phyloP scores from a whole-genome alignment of 92 coral and sea anemone species.

The Micromussa lordhowensis region DNA sequence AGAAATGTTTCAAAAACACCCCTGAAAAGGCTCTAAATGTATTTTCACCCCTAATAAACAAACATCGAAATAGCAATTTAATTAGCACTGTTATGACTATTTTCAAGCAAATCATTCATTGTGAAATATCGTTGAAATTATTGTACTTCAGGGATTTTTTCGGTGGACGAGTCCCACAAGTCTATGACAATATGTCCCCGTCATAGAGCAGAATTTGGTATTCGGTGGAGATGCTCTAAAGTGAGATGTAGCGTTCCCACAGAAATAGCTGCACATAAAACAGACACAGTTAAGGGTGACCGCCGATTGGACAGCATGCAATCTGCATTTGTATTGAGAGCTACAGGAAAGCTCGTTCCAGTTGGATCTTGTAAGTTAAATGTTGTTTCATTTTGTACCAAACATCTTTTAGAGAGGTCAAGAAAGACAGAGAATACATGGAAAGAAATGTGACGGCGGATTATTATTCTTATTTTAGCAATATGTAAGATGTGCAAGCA shows the following conservation, averaged over 20 bases:
- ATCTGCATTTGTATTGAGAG: too few relatives aligned
- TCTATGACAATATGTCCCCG: slow-evolving; percentile 43
- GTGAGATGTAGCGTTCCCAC: too few relatives aligned
- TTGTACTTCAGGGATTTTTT: slow-evolving; percentile 36
- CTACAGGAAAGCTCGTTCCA: too few relatives aligned
- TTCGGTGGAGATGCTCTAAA: too few relatives aligned
- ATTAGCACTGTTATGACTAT: too few relatives aligned
- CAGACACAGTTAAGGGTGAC: too few relatives aligned
- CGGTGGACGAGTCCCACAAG: slow-evolving; percentile 33
- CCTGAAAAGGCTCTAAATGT: neutral
- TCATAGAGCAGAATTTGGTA: slow-evolving; percentile 53
- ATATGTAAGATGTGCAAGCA: slow-evolving; percentile 17
- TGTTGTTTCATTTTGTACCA: slow-evolving; percentile 8
- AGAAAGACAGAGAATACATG: neutral
- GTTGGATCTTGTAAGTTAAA: slow-evolving; percentile 59
- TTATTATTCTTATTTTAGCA: slow-evolving; percentile 3
- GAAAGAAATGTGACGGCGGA: neutral
- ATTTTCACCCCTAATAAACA: neutral
- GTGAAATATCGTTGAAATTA: neutral
- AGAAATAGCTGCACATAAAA: too few relatives aligned
- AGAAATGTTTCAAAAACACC: neutral
- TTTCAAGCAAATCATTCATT: too few relatives aligned
- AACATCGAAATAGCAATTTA: too few relatives aligned
- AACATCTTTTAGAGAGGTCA: neutral
- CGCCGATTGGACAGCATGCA: too few relatives aligned